These are phyloP conservation scores for Oppia nitens DNA, from an alignment of 1,140 invertebrate species.

Conservation along the genomic window DNA sequence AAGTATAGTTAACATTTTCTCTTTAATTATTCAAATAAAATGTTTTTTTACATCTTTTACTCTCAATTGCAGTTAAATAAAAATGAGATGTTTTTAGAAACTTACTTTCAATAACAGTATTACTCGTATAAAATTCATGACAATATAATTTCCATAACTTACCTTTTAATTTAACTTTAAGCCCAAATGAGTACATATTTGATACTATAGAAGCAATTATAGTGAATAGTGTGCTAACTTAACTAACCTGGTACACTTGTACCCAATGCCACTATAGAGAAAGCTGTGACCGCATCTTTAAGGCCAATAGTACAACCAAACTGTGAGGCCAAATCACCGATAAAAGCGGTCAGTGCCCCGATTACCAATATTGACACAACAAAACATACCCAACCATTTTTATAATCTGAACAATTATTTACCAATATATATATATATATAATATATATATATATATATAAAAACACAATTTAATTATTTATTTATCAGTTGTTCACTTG, in stretches of 20 bases:
- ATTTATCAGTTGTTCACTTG: too few species aligned
- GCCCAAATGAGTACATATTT: too few species aligned
- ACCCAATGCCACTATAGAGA: constrained; percentile 86
- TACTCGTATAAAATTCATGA: too few species aligned
- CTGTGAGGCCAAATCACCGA: constrained; percentile 86
- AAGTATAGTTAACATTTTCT: too few species aligned
- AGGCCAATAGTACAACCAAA: constrained; percentile 95
- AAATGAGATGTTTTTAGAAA: too few species aligned
- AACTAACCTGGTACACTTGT: constrained; percentile 81
- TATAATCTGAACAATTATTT: neutral
- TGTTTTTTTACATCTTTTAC: too few species aligned
- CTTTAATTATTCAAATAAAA: too few species aligned
- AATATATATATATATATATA: too few species aligned
- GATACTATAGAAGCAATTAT: neutral
- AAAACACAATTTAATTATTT: too few species aligned
- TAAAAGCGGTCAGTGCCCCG: constrained; percentile 81
- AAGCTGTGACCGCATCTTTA: constrained; percentile 87
- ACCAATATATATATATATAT: too few species aligned
- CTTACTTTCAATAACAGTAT: too few species aligned
- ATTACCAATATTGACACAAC: constrained; percentile 79
- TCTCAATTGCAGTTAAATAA: too few species aligned
- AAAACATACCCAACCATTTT: constrained; percentile 82
- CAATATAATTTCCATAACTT: neutral
- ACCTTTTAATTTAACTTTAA: neutral
- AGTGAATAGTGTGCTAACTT: neutral